These are phyloP conservation scores for Erpobdella octoculata DNA, from an alignment of 2,888 invertebrate genomes.

Conservation along the genomic window DNA sequence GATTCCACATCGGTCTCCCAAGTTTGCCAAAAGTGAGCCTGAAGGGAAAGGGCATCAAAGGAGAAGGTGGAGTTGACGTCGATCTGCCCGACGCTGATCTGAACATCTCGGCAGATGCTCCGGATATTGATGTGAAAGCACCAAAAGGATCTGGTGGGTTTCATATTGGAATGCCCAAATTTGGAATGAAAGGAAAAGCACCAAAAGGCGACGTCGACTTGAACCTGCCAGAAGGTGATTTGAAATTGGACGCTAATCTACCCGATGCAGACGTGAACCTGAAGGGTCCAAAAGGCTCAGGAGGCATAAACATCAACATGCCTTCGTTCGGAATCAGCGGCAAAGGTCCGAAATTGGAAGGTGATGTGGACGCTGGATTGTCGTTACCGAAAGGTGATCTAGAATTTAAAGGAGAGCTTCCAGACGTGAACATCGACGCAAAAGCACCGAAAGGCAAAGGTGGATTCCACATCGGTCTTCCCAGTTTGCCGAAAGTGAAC, in stretches of 20 bases:
- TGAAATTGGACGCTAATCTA: background rate
- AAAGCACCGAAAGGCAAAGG: constrained; percentile 22
- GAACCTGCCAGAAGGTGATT: constrained; percentile 23
- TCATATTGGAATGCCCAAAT: constrained; percentile 4
- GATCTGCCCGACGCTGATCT: constrained; percentile 7
- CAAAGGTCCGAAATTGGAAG: constrained; percentile 10
- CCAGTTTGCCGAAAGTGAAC: constrained; percentile 25
- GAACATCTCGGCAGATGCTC: constrained; percentile 11
- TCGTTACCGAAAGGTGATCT: constrained; percentile 16
- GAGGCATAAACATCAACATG: constrained; percentile 15
- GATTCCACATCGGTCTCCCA: constrained; percentile 16
- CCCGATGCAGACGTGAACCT: background rate
- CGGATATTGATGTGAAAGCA: constrained; percentile 1
- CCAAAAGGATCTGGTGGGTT: constrained; percentile 11
- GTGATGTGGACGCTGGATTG: constrained; percentile 6
- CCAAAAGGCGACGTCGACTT: constrained; percentile 16
- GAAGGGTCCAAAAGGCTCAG: constrained; percentile 4
- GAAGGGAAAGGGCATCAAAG: constrained; percentile 25
- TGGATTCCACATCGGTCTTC: constrained; percentile 24
- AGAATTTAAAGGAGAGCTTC: constrained; percentile 5
- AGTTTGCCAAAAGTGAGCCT: constrained; percentile 17
- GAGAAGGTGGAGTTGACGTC: constrained; percentile 19
- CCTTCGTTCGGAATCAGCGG: constrained; percentile 20
- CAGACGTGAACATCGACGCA: constrained; percentile 11
- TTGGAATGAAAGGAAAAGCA: constrained; percentile 17